These are phyloP conservation scores for Chouioia cunea DNA, from an alignment of 2,888 invertebrate species.

Conservation along the genomic window DNA sequence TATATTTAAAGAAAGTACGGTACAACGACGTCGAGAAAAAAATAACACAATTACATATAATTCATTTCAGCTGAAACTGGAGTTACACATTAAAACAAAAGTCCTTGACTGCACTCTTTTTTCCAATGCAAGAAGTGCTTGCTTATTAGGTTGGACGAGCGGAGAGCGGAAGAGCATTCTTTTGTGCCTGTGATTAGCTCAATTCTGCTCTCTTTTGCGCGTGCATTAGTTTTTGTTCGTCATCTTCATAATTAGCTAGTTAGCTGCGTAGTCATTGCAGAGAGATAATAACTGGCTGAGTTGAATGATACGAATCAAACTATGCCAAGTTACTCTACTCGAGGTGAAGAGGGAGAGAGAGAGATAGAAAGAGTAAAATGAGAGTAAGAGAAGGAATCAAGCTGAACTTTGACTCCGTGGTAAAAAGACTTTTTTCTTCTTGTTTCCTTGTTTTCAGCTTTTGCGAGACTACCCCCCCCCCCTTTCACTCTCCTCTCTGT, in stretches of 20 bases:
- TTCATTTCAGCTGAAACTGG: no score
- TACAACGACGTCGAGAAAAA: no score
- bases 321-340: neutral
- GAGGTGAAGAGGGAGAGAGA: neutral
- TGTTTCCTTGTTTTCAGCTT: no score
- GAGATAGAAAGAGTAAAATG: neutral
- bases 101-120: neutral
- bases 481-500: no score
- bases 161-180: neutral
- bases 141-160: slow-evolving; percentile 33
- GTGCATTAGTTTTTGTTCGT: slow-evolving; percentile 11
- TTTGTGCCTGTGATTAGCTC: slow-evolving; percentile 39
- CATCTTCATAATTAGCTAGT: slow-evolving; percentile 34
- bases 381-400: no score
- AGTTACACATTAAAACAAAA: no score
- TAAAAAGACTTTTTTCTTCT: neutral
- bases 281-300: neutral
- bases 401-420: slow-evolving; percentile 27
- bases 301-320: slow-evolving; percentile 38
- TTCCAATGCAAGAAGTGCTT: slow-evolving; percentile 26
- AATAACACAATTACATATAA: no score
- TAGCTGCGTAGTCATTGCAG: slow-evolving; percentile 13
- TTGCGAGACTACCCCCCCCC: no score
- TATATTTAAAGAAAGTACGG: no score
- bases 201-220: slow-evolving; percentile 9